These are phyloP conservation scores for Platanista minor DNA, from an alignment of 2,113 vertebrate genomes.

Conservation along the genomic window DNA sequence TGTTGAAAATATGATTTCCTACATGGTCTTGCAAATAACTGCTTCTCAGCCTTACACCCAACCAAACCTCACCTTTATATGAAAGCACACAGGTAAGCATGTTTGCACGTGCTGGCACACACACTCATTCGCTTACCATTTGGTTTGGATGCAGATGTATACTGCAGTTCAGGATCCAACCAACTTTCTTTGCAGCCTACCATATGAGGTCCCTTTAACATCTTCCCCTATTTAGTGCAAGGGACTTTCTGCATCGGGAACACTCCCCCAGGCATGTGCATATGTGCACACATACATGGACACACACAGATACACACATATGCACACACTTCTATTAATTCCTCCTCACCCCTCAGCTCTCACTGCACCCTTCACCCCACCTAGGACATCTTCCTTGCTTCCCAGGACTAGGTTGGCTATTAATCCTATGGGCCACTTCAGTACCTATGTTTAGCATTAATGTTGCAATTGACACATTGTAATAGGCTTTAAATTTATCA, in stretches of 20 bases:
- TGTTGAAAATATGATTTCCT: neutral
- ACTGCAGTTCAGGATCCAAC: neutral
- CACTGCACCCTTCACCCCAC: neutral
- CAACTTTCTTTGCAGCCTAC: neutral
- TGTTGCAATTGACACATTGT: neutral
- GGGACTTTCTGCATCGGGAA: neutral
- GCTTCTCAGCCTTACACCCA: neutral
- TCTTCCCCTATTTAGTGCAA: neutral
- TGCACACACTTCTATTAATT: too few species aligned
- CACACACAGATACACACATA: neutral
- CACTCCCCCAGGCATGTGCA: neutral
- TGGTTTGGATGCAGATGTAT: neutral
- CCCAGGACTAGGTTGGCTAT: neutral
- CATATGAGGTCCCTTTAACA: neutral
- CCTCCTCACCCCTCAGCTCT: neutral
- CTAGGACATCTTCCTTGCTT: neutral
- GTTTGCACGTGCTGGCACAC: rapidly evolving
- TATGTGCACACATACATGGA: neutral
- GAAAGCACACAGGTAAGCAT: neutral
- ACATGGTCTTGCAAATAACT: neutral
- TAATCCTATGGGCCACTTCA: neutral
- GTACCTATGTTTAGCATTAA: neutral
- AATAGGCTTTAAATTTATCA: neutral
- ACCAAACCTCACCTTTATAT: neutral
- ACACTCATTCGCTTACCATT: neutral